Base-by-base conservation (phyloP, 2,113 vertebrate species). In the Brevimyrus niger region DNA sequence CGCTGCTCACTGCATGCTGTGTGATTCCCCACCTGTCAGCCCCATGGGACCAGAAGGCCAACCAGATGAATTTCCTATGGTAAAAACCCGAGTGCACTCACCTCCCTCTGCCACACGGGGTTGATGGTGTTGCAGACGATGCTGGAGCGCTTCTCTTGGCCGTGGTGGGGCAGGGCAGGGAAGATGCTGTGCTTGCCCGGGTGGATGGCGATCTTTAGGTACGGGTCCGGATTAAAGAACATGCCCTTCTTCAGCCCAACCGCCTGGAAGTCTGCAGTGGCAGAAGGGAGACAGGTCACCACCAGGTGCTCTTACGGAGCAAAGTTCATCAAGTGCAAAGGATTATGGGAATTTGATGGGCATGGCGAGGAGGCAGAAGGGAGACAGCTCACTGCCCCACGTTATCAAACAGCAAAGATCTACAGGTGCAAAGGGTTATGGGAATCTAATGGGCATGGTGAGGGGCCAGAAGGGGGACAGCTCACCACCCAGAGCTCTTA, bases 211-310 rank as follows among this genome's bases (percentile, higher is more conserved):
- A 97, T 97, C 95, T 97, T 97, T 92, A 97, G 94, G 85, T 97
- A 97, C 86, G 97, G 97, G 87, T 97, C 97, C 50, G 97, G 97
- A 92, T 97, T 97, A 93, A 97, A 97, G 93, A 97, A 97, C 97
- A 97, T 97, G 47, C 97, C 97, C 92, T 97, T 97, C 94, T 97
- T 97, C 92, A 97, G 92, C 53, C 96, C 97, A 92, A 96, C 95
- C 88, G 97, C 97, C 92, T 97, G 97, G 91, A 97, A 97, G 94
- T 97, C 97, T 97, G 90, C 87, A 38, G 55, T 23, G 55, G 21
- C 17, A 42, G 19, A 23, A 13, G 3, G 58, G 21, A 87, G 27
- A 42, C 35, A 9, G 38, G 0, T 53, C 15, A 47, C 13, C 48
- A 27, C 17, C 27, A 11, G 38, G 85, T 17, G 8, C 46, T 86